Evolutionary conservation across 2,797 vertebrate genomes (phyloP).

Genomic region (Oreochromis mossambicus): DNA sequence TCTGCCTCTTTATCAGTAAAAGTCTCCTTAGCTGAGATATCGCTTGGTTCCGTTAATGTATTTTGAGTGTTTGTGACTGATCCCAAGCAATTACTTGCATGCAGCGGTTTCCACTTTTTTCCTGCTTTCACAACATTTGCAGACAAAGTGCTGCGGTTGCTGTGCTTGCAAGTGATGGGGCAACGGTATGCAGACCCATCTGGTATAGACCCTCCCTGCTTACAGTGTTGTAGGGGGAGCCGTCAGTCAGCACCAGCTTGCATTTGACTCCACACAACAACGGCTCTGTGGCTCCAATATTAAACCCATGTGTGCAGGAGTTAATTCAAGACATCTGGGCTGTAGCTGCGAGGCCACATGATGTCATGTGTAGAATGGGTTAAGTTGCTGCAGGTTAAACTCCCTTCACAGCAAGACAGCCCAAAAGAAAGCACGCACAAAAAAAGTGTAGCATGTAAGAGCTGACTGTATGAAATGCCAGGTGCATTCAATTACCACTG

Average conservation of each 20-base stretch:
- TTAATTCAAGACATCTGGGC: constrained; percentile 64
- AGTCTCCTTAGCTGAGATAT: neutral
- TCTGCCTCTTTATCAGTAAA: neutral
- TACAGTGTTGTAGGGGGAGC: constrained; percentile 18
- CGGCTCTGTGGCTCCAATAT: constrained; percentile 33
- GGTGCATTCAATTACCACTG: neutral
- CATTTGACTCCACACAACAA: constrained; percentile 45
- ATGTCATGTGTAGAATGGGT: constrained; percentile 53
- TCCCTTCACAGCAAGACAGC: constrained; percentile 13
- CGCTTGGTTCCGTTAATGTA: neutral
- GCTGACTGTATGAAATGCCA: neutral
- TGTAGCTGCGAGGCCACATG: constrained; percentile 38
- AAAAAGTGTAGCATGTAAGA: neutral
- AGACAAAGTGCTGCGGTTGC: neutral
- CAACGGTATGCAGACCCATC: constrained; percentile 30
- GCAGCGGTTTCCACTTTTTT: neutral
- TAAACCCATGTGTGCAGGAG: constrained; percentile 51
- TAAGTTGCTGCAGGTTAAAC: constrained; percentile 42
- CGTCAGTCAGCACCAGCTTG: constrained; percentile 47
- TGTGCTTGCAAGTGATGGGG: neutral
- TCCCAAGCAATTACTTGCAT: neutral
- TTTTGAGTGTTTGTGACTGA: neutral
- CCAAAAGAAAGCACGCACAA: neutral
- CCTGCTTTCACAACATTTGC: neutral
- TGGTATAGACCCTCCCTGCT: constrained; percentile 32